Percentiles rank a stretch among this genome's conserved stretches.
Evolutionary conservation across 2,888 invertebrate genomes (phyloP).

Genomic region (Byasa hedistus): DNA sequence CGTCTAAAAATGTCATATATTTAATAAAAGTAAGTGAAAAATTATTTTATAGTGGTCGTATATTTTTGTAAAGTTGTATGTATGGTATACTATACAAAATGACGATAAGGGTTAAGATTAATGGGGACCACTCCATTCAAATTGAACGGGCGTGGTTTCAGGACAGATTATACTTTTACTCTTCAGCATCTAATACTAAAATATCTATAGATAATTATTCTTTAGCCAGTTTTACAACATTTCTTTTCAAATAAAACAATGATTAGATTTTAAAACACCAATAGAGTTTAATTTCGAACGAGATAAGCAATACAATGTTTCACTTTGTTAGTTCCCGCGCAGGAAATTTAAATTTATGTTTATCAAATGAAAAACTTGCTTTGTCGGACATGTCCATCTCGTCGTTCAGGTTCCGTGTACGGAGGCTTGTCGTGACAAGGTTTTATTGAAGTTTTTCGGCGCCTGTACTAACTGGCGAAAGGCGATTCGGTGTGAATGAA

Average conservation of each 20-base stretch:
- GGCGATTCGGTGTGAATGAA: conserved; percentile 24
- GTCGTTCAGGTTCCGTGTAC: conserved; percentile 18
- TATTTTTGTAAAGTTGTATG: too few species aligned
- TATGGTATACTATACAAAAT: too few species aligned
- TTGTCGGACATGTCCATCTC: conserved; percentile 24
- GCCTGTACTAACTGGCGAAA: conserved; percentile 7
- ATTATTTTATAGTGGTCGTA: too few species aligned
- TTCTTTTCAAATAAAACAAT: too few species aligned
- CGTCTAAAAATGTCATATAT: too few species aligned
- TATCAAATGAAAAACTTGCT: conserved; percentile 28
- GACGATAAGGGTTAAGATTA: conserved; percentile 63
- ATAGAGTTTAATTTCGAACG: background rate
- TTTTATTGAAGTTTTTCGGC: conserved; percentile 25
- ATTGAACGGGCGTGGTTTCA: conserved; percentile 50
- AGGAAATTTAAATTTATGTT: conserved; percentile 30
- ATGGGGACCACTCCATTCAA: conserved; percentile 60
- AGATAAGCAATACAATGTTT: background rate
- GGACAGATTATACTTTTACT: conserved; percentile 62
- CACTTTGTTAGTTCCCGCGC: conserved; percentile 3
- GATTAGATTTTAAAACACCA: too few species aligned
- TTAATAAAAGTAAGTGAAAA: too few species aligned
- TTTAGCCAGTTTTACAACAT: conserved; percentile 3
- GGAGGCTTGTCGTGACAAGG: conserved; percentile 17
- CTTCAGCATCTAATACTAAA: conserved; percentile 45
- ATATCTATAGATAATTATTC: conserved; percentile 50